Percentiles rank a stretch among this genome's conserved stretches.
Evolutionary conservation across 1,140 invertebrate species (phyloP).

Genomic region (Drosophila sturtevanti): DNA sequence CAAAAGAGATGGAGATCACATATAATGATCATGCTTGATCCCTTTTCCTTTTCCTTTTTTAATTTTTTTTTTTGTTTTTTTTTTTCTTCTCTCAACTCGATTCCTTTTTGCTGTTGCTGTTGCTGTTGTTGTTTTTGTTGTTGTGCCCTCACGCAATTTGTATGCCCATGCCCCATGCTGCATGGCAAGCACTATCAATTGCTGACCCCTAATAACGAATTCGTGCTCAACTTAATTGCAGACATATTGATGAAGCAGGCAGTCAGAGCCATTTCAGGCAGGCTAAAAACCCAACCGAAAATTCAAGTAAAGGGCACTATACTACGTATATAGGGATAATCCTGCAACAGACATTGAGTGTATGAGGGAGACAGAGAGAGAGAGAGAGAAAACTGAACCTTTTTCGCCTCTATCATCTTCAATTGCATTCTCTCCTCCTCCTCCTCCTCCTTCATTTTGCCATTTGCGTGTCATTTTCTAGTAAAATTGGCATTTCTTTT

Average conservation of each 20-base stretch:
- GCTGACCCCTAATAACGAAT: slow-evolving; percentile 62
- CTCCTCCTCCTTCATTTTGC: slow-evolving; percentile 17
- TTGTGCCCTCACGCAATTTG: slow-evolving; percentile 60
- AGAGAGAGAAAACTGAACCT: slow-evolving; percentile 26
- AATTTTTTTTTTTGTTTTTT: too few relatives aligned
- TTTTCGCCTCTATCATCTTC: slow-evolving; percentile 9
- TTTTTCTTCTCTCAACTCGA: too few relatives aligned
- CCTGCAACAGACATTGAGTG: slow-evolving; percentile 1
- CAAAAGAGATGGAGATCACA: slow-evolving; percentile 21
- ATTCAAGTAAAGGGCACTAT: slow-evolving; percentile 3
- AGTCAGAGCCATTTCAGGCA: background rate
- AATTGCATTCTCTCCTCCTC: background rate
- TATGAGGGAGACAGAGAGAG: background rate
- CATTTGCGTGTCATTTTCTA: slow-evolving; percentile 77
- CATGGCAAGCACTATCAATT: slow-evolving; percentile 52
- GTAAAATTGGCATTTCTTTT: slow-evolving; percentile 76
- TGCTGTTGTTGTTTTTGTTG: slow-evolving; percentile 23
- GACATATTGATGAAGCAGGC: slow-evolving; percentile 55
- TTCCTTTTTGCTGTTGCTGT: slow-evolving; percentile 17
- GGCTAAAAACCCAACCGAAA: background rate
- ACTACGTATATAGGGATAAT: slow-evolving; percentile 34
- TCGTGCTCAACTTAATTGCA: slow-evolving; percentile 62
- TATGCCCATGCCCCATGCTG: slow-evolving; percentile 31
- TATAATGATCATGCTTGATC: slow-evolving; percentile 52
- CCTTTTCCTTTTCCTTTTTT: slow-evolving; percentile 4